Evolutionary conservation across 2,888 invertebrate species (phyloP).

Genomic region (Brachyptera putata): DNA sequence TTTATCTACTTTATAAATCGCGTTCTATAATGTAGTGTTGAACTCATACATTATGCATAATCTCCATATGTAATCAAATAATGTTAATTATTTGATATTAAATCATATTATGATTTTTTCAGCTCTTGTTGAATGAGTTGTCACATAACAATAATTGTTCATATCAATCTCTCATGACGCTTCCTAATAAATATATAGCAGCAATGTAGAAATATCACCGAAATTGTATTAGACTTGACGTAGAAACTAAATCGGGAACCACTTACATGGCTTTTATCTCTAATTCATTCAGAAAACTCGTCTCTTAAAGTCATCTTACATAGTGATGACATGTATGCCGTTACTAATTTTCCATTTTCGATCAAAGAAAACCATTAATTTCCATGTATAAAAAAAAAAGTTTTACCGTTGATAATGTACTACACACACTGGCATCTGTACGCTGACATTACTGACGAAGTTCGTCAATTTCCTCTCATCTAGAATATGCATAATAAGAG

Average conservation of each 20-base stretch:
- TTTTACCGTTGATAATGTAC: no score
- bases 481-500: no score
- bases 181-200: no score
- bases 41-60: constrained; percentile 12
- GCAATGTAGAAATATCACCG: no score
- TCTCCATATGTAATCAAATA: constrained; percentile 4
- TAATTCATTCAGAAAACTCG: constrained; percentile 10
- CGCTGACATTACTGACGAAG: no score
- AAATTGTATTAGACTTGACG: not conserved
- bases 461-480: no score
- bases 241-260: not conserved
- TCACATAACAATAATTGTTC: constrained; percentile 1
- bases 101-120: not conserved
- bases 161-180: no score
- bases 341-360: not conserved
- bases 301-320: no score
- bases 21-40: constrained; percentile 15
- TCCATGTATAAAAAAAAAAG: no score
- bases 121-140: not conserved
- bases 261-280: constrained; percentile 15
- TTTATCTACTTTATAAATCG: constrained; percentile 11
- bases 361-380: no score
- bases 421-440: no score
- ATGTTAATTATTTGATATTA: constrained; percentile 1
- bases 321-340: constrained; percentile 12